Percentiles rank a stretch among this genome's conserved stretches.
Conservation (phyloP, 2,888 invertebrate genomes). For the Crocallis elinguaria region DNA sequence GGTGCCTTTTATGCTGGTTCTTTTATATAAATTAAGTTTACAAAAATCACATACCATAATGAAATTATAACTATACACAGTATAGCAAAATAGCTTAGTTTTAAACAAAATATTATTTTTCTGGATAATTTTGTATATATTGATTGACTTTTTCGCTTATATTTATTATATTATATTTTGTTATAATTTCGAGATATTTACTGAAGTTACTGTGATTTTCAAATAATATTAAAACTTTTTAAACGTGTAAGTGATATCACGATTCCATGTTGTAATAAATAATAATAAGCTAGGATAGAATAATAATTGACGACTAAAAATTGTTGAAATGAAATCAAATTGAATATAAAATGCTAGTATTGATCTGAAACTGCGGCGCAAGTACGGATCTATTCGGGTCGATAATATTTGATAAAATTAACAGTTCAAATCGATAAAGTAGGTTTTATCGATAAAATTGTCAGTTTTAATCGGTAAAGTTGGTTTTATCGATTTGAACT, state of each 20-base stretch:
- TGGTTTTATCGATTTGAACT: too few relatives aligned
- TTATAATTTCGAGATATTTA: conserved; percentile 6
- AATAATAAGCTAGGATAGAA: neutral
- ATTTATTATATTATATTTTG: neutral
- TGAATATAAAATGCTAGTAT: neutral
- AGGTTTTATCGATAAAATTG: too few relatives aligned
- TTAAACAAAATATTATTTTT: too few relatives aligned
- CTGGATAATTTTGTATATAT: neutral
- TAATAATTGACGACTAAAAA: neutral
- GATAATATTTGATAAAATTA: too few relatives aligned
- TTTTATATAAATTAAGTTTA: neutral
- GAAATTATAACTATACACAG: too few relatives aligned
- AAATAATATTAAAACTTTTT: conserved; percentile 32
- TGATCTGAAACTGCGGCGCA: too few relatives aligned
- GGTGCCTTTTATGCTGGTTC: neutral
- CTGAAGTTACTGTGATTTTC: conserved; percentile 20
- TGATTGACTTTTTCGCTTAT: neutral
- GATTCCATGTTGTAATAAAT: conserved; percentile 8
- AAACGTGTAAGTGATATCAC: neutral
- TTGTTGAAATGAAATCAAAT: neutral
- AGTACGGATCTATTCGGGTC: too few relatives aligned
- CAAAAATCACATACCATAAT: neutral
- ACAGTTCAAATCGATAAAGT: too few relatives aligned
- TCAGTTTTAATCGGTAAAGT: too few relatives aligned
- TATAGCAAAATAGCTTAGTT: too few relatives aligned